Percentiles rank a stretch among this genome's conserved stretches.
These are phyloP conservation scores for Eristalis intricaria DNA, from an alignment of 2,888 invertebrate species.

Conservation along the genomic window DNA sequence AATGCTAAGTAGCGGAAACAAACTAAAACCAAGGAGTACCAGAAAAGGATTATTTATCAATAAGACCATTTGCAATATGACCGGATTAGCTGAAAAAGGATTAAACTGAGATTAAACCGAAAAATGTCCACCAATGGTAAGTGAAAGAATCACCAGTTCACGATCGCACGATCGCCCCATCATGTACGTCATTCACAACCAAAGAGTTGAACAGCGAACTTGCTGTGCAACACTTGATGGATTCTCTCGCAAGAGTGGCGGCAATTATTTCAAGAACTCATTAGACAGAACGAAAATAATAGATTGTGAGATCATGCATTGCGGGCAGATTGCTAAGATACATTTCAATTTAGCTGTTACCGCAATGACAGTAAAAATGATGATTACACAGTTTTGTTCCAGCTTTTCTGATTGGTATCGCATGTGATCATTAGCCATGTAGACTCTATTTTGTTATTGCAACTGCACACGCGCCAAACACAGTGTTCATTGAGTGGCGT, in stretches of 20 bases:
- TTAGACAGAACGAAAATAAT: background rate
- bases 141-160: background rate
- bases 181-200: background rate
- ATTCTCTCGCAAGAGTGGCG: background rate
- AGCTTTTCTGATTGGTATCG: background rate
- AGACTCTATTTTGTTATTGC: constrained; percentile 4
- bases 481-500: constrained; percentile 9
- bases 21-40: constrained; percentile 13
- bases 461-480: constrained; percentile 11
- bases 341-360: background rate
- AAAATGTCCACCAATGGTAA: constrained; percentile 54
- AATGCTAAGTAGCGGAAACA: constrained; percentile 24
- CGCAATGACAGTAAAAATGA: background rate
- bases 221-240: background rate
- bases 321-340: background rate
- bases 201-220: constrained; percentile 63
- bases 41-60: constrained; percentile 42
- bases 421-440: constrained; percentile 10
- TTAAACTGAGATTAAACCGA: constrained; percentile 28
- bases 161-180: background rate
- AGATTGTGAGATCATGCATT: background rate
- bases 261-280: background rate
- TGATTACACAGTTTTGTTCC: background rate
- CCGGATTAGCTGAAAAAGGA: constrained; percentile 66
- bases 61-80: constrained; percentile 33